Conservation (phyloP, 2,888 invertebrate genomes). For the Cryptocheilus praepositus region DNA sequence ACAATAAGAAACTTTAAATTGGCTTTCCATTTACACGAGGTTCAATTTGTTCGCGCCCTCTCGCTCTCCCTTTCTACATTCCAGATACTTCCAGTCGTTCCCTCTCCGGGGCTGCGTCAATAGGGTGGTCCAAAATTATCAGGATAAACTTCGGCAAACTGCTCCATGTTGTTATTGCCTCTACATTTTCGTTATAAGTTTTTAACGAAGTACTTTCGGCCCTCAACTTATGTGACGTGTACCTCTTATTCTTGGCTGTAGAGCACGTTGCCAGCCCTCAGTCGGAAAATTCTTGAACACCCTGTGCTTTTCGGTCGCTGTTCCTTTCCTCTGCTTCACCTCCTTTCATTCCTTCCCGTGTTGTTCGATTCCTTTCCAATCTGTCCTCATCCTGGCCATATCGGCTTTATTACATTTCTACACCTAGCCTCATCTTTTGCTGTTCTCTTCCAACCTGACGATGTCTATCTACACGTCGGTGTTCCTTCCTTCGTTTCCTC, state of each 20-base stretch:
- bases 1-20: conserved; percentile 47
- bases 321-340: background rate
- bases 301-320: background rate
- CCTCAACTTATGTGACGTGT: background rate
- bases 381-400: conserved; percentile 41
- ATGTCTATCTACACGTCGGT: background rate
- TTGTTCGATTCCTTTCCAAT: conserved; percentile 48
- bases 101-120: background rate
- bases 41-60: conserved; percentile 42
- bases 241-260: background rate
- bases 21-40: conserved; percentile 50
- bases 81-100: background rate
- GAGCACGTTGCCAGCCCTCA: background rate
- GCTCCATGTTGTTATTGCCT: conserved; percentile 3
- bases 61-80: background rate
- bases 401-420: conserved; percentile 50
- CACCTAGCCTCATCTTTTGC: conserved; percentile 6
- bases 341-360: conserved; percentile 1
- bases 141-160: no score
- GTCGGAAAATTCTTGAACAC: background rate
- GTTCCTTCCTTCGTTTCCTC: background rate
- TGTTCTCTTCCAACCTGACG: background rate
- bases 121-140: background rate
- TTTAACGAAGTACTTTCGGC: no score
- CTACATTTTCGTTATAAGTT: conserved; percentile 25